phyloP scores from a whole-genome alignment of 2,797 vertebrate genomes.

The Pantherophis alleghaniensis region DNA sequence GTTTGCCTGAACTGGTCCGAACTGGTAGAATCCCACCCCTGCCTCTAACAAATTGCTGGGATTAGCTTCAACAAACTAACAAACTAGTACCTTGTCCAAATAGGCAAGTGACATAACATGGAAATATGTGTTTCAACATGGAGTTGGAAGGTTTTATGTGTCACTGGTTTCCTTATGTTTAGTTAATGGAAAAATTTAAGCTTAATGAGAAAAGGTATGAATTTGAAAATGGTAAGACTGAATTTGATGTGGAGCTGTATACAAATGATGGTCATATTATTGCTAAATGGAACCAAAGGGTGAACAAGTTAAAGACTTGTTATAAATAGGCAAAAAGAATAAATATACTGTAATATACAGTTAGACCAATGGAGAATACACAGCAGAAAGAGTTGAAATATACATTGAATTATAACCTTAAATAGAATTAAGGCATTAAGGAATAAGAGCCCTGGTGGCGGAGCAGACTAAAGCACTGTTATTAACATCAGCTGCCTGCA shows the following conservation, averaged over 20 bases:
- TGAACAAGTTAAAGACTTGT: neutral
- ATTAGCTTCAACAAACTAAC: neutral
- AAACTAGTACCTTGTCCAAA: neutral
- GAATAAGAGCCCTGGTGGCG: no score
- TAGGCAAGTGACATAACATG: neutral
- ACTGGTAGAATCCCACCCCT: no score
- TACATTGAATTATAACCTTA: neutral
- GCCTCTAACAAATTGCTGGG: no score
- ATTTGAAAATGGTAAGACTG: neutral
- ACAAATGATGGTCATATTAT: neutral
- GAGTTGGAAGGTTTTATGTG: neutral
- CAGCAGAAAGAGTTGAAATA: neutral
- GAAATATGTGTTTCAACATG: neutral
- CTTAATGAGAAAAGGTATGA: neutral
- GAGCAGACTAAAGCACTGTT: no score
- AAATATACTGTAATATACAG: neutral
- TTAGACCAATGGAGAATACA: neutral
- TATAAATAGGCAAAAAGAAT: neutral
- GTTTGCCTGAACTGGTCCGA: no score
- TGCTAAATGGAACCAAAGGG: neutral
- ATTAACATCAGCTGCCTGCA: no score
- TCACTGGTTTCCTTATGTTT: neutral
- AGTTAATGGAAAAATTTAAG: neutral
- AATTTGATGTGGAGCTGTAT: neutral
- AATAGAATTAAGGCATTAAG: neutral